Conservation (phyloP, 2,888 invertebrate species). For the Drosophila tanythrix region DNA sequence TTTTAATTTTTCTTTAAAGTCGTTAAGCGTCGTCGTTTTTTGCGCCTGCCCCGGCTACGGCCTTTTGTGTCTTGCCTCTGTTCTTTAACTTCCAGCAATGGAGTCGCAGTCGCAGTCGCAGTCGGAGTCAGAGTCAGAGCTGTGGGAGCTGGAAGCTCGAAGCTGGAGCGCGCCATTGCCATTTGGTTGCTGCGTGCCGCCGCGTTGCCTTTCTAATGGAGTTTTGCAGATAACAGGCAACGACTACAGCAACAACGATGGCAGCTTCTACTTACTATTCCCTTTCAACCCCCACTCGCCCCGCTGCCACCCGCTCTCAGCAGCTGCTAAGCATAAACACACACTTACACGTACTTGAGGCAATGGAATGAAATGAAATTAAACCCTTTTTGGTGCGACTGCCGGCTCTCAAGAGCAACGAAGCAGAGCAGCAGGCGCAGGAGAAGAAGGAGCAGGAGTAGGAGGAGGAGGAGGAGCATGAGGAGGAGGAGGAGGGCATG, state of each 20-base stretch:
- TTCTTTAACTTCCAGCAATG: slow-evolving; percentile 59
- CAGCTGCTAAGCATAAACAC: slow-evolving; percentile 73
- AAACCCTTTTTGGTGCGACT: slow-evolving; percentile 75
- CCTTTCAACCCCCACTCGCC: not conserved
- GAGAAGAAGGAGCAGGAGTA: not conserved
- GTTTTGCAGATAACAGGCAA: slow-evolving; percentile 75
- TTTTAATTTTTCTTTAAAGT: slow-evolving; percentile 82
- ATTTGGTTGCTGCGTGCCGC: slow-evolving; percentile 74
- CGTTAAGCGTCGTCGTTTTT: slow-evolving; percentile 78
- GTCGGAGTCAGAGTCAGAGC: not conserved
- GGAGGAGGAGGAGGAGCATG: not conserved
- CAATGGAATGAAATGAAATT: slow-evolving; percentile 75
- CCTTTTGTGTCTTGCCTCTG: slow-evolving; percentile 54
- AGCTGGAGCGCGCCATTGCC: slow-evolving; percentile 65
- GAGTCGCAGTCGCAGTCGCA: slow-evolving; percentile 11
- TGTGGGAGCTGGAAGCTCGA: slow-evolving; percentile 19
- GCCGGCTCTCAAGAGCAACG: slow-evolving; percentile 31
- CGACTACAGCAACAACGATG: slow-evolving; percentile 45
- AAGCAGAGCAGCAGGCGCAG: not conserved
- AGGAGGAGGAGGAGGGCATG: slow-evolving; percentile 7
- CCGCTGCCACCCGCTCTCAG: not conserved
- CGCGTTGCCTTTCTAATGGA: slow-evolving; percentile 78
- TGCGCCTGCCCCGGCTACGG: slow-evolving; percentile 46
- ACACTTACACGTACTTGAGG: slow-evolving; percentile 77
- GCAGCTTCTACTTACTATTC: slow-evolving; percentile 36